Evolutionary conservation across 2,888 invertebrate species (phyloP), one percentile per base, ranked within the genome.

Genomic region (Diplolepis rosae): DNA sequence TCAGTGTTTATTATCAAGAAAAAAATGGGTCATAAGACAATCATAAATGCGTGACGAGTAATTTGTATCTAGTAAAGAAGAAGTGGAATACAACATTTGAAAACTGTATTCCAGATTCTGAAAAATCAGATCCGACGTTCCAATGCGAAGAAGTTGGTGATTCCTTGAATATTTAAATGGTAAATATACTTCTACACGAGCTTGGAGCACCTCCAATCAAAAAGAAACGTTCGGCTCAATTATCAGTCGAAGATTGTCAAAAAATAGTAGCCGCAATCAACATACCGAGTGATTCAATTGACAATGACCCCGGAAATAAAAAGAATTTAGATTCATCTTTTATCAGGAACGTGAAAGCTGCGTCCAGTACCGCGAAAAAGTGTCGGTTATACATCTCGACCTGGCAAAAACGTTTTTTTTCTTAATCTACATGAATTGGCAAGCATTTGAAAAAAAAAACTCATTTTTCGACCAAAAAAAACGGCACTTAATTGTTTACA

Each of bases 61-160:
- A 65, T 42, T 45, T 69, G 11, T 22, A 4, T 69, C n/a, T 65
- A 32, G 42, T 22, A 7, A 48, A 27, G 15, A 24, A 61, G 3
- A 61, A 32, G 48, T 69, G 68, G 48, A 28, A 69, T 28, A 15
- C 6, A n/a, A 56, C 30, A 61, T 69, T 48, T 18, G 6, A 48
- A 15, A 27, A 48, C 11, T 68, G 51, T 13, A n/a, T n/a, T n/a
- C n/a, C 13, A 15, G 27, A 51, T 51, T 22, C 51, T 51, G 51
- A 51, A 27, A 22, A 22, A 27, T 27, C 51, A 51, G 22, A 51
- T 24, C 51, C 24, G 51, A 24, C 51, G 28, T 51, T 27, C 4
- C 24, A 28, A 22, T 51, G 51, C 28, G 7, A 22, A 27, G 24
- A 24, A 22, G 0, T 28, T 27, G 51, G 18, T 28, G 28, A 13